These are phyloP conservation scores for Strix occidentalis DNA, from an alignment of 2,797 vertebrate species.

Conservation along the genomic window DNA sequence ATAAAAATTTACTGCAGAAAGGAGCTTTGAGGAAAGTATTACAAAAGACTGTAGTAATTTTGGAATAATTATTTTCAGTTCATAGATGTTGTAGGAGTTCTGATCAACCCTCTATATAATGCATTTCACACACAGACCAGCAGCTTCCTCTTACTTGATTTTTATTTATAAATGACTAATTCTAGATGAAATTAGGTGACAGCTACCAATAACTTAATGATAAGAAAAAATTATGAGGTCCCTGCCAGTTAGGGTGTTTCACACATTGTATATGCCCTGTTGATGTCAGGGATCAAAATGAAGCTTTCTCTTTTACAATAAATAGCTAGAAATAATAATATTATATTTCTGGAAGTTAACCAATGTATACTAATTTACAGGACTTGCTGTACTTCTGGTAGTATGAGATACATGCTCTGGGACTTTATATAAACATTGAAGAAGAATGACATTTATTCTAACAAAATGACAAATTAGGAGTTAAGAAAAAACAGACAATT, in stretches of 20 bases:
- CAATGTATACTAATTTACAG: not conserved
- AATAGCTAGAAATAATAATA: not conserved
- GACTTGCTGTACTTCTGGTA: not conserved
- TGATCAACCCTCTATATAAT: not conserved
- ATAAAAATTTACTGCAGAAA: not conserved
- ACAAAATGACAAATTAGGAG: not conserved
- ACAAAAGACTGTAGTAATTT: not conserved
- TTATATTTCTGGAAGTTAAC: not conserved
- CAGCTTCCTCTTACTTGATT: not conserved
- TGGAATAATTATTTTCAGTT: not conserved
- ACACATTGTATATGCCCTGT: not conserved
- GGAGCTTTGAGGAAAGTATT: not conserved
- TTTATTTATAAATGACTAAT: not conserved
- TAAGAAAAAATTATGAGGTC: not conserved
- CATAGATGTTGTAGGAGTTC: not conserved
- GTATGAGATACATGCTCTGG: not conserved
- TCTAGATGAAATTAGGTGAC: not conserved
- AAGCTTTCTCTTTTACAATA: not conserved
- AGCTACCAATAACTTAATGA: not conserved
- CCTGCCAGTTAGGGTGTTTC: not conserved
- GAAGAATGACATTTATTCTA: not conserved
- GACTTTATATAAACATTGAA: not conserved
- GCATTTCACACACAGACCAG: not conserved
- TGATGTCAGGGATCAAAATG: not conserved
- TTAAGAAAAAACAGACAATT: not conserved